Conservation (phyloP, 2,888 invertebrate genomes). For the Eledone cirrhosa region DNA sequence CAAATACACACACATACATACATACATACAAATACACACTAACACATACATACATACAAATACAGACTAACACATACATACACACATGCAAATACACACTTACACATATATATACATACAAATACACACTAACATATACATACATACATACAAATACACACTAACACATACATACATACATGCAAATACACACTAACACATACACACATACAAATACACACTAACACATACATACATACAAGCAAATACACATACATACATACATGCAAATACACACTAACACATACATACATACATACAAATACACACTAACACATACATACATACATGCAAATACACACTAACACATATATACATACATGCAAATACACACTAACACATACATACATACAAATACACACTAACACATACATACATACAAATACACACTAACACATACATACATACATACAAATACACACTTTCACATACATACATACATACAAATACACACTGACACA, state of each 20-base stretch:
- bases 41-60: not conserved
- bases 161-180: not conserved
- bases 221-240: no score
- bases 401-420: not conserved
- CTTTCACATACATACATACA: not conserved
- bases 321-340: not conserved
- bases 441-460: not conserved
- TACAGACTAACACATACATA: not conserved
- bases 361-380: not conserved
- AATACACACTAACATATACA: not conserved
- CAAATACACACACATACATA: no score
- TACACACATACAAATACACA: no score
- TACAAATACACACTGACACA: not conserved
- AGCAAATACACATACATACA: no score
- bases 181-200: no score
- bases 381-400: not conserved
- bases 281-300: not conserved
- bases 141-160: not conserved
- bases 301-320: not conserved
- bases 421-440: not conserved
- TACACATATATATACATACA: not conserved
- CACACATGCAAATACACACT: not conserved
- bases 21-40: not conserved
- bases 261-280: no score
- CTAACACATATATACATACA: not conserved